These are phyloP conservation scores for Sphaerophoria taeniata DNA, from an alignment of 2,888 invertebrate species.

Conservation along the genomic window DNA sequence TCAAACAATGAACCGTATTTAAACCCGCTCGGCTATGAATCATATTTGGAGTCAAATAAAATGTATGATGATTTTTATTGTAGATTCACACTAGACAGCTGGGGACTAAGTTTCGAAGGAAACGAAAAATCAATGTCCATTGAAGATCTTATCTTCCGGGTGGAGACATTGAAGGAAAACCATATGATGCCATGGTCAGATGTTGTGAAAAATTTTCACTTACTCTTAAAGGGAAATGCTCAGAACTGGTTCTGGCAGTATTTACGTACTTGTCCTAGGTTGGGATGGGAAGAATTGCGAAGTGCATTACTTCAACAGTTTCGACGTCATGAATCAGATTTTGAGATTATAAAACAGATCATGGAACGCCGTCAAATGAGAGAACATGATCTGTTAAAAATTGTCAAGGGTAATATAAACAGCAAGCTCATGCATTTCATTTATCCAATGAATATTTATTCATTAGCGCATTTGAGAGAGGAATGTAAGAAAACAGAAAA, in stretches of 20 bases:
- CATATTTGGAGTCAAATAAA: too few relatives aligned
- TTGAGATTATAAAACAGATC: neutral
- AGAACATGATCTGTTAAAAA: slow-evolving; percentile 17
- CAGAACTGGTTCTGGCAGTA: neutral
- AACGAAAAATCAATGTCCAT: neutral
- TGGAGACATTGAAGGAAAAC: neutral
- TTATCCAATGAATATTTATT: slow-evolving; percentile 25
- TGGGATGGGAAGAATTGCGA: neutral
- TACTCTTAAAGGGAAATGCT: neutral
- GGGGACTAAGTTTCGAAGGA: too few relatives aligned
- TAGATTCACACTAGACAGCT: too few relatives aligned
- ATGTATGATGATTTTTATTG: too few relatives aligned
- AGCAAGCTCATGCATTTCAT: neutral
- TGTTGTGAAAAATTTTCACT: neutral
- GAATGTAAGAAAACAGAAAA: slow-evolving; percentile 1
- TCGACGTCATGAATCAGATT: neutral
- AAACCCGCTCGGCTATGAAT: too few relatives aligned
- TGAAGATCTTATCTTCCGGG: neutral
- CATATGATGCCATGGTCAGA: neutral
- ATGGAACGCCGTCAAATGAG: neutral
- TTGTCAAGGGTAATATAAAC: neutral
- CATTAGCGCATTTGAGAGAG: too few relatives aligned
- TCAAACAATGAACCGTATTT: too few relatives aligned
- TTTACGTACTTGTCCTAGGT: neutral
- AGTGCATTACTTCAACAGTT: neutral